Evolutionary conservation across 2,113 vertebrate genomes (phyloP), one percentile per base, ranked within the genome.

Genomic region (Oreocharis arfaki): DNA sequence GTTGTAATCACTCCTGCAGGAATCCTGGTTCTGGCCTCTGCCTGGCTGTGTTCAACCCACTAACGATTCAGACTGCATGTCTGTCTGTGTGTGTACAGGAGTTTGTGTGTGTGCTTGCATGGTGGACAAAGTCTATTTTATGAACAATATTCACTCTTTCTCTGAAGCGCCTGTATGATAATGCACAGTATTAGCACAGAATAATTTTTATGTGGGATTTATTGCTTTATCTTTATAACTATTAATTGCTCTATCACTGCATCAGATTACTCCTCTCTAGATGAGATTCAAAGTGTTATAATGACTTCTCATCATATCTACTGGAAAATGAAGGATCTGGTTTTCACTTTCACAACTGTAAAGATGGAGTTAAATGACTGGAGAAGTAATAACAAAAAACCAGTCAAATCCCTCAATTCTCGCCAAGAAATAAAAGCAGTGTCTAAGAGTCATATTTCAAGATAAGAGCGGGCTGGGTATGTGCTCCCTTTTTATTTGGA

Each of bases 401-500:
- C 24, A 68, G 57, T 50, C 69, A 90, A 87, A 44, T 10, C 28
- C 18, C 33, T 37, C 21, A 10, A 16, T 42, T 78, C 22, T 70
- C 1, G 6, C 52, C 46, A 64, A 74, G 73, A 94, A 92, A 89
- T 59, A 78, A 91, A 89, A 78, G 18, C 60, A 33, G 33, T 11
- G 20, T 65, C 70, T 84, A 33, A 50, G 37, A 75, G 49, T 84
- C 63, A 26, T 67, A 33, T 87, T 87, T 73, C 30, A 56, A 87
- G 61, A 33, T 57, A 81, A 67, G 32, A 67, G 67, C 35, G 85
- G 71, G 8, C 82, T 81, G 55, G 28, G 15, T 64, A 32, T 78
- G 41, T 61, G 44, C 46, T 92, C 37, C 15, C 32, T 95, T 92
- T 84, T 87, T 37, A 87, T 77, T 65, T 68, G 59, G 69, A 78